Conservation (phyloP, 1,140 invertebrate species). For the Aradophagus sp. region DNA sequence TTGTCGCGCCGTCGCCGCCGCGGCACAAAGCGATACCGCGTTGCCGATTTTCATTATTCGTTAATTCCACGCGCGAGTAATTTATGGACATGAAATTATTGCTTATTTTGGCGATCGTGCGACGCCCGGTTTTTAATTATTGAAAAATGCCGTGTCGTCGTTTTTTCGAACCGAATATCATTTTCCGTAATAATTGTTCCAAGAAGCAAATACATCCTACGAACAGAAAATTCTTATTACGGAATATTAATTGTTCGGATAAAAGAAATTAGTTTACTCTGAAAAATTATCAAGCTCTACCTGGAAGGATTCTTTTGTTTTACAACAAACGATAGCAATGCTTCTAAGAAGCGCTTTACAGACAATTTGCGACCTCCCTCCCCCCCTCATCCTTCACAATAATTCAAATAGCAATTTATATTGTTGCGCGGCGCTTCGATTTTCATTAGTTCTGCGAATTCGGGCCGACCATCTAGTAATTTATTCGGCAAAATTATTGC, state of each 20-base stretch:
- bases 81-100: constrained; percentile 50
- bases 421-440: constrained; percentile 36
- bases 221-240: too few species aligned
- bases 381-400: too few species aligned
- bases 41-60: constrained; percentile 57
- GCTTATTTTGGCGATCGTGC: constrained; percentile 49
- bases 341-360: too few species aligned
- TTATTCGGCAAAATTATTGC: constrained; percentile 53
- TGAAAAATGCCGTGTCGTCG: constrained; percentile 50
- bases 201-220: too few species aligned
- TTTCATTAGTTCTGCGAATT: constrained; percentile 51
- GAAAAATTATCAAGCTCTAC: too few species aligned
- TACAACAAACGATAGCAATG: too few species aligned
- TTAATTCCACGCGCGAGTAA: constrained; percentile 52
- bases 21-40: constrained; percentile 35
- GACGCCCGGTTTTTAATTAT: constrained; percentile 43
- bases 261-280: too few species aligned
- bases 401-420: constrained; percentile 47
- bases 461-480: constrained; percentile 28
- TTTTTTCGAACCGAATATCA: too few species aligned
- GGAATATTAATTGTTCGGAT: too few species aligned
- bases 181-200: too few species aligned
- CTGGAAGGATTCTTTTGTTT: too few species aligned
- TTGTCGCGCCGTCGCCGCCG: constrained; percentile 33
- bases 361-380: too few species aligned